Conservation (phyloP, 2,113 vertebrate genomes). For the Antechinus stuartii region DNA sequence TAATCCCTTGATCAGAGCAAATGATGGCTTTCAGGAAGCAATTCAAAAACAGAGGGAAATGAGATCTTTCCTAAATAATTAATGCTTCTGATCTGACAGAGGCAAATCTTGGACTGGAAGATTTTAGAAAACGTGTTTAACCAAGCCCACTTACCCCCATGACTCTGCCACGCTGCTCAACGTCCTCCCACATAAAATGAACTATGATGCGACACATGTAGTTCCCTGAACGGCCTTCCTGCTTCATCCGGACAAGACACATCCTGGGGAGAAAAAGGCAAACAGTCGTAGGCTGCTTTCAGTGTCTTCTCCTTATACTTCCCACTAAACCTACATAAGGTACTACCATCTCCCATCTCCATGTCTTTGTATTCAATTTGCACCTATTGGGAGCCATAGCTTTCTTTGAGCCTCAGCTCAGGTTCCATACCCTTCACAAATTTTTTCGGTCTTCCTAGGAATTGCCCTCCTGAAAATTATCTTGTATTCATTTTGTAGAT, state of each 20-base stretch:
- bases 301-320: constrained; percentile 32
- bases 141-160: constrained; percentile 92
- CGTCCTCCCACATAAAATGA: constrained; percentile 99
- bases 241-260: constrained; percentile 97
- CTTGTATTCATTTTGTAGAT: too few species aligned
- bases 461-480: too few species aligned
- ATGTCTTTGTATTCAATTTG: background rate
- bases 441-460: background rate
- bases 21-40: background rate
- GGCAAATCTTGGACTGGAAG: background rate
- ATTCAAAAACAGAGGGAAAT: constrained; percentile 40
- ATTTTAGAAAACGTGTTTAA: background rate
- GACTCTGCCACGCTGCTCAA: constrained; percentile 96
- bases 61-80: constrained; percentile 31
- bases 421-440: background rate
- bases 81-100: constrained; percentile 8
- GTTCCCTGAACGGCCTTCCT: constrained; percentile 95
- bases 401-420: background rate
- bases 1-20: background rate
- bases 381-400: background rate
- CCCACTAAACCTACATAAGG: background rate
- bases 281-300: constrained; percentile 32
- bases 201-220: constrained; percentile 98
- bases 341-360: background rate
- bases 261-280: constrained; percentile 87